A percentile compares a stretch with the other conserved stretches of the same genome.
These are phyloP conservation scores for Calliopsis andreniformis DNA, from an alignment of 1,140 invertebrate genomes.

Conservation along the genomic window DNA sequence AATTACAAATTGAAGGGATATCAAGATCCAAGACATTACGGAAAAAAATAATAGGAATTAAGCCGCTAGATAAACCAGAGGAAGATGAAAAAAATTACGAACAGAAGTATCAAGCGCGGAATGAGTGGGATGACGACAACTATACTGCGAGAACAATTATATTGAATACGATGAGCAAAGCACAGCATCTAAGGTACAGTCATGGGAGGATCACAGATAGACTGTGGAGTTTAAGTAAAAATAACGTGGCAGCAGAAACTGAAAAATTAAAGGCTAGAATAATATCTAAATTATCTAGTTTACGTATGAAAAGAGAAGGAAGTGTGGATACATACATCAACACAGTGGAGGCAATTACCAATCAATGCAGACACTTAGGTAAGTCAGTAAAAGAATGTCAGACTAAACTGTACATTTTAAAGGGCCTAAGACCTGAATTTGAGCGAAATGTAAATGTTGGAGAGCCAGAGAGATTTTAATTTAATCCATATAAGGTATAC, in stretches of 20 bases:
- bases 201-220: slow-evolving; percentile 12
- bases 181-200: slow-evolving; percentile 12
- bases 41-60: not conserved
- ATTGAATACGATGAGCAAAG: slow-evolving; percentile 12
- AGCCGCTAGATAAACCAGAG: not conserved
- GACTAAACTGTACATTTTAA: slow-evolving; percentile 18
- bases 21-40: not conserved
- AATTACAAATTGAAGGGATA: slow-evolving; percentile 3
- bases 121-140: slow-evolving; percentile 28
- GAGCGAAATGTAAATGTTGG: slow-evolving; percentile 22
- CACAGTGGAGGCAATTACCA: slow-evolving; percentile 9
- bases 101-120: not conserved
- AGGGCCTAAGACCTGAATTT: slow-evolving; percentile 2
- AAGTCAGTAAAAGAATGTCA: slow-evolving; percentile 22
- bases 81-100: not conserved
- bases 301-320: slow-evolving; percentile 15
- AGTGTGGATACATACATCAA: slow-evolving; percentile 16
- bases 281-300: not conserved
- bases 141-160: not conserved
- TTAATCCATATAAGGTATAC: not conserved
- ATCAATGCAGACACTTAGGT: slow-evolving; percentile 16
- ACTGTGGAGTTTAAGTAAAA: slow-evolving; percentile 9
- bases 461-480: not conserved
- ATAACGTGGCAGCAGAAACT: slow-evolving; percentile 14
- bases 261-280: not conserved